Evolutionary conservation across 2,888 invertebrate genomes (phyloP).

Genomic region (Tetranychus piercei): DNA sequence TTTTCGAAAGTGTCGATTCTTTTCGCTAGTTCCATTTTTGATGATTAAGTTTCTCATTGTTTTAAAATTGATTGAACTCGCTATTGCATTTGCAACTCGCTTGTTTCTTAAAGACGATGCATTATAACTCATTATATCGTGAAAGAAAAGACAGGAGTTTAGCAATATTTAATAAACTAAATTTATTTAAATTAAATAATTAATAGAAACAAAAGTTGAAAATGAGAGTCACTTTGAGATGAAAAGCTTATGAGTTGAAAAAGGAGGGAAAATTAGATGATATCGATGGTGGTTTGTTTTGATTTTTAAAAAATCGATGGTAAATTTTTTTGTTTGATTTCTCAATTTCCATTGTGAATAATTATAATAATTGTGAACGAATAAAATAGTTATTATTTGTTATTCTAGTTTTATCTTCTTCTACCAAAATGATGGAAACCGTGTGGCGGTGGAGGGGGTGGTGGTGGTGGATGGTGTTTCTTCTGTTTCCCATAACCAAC

Average conservation of each 20-base stretch:
- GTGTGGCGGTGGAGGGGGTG: background rate
- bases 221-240: conserved; percentile 1
- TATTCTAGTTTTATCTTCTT: background rate
- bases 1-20: too few species aligned
- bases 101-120: too few species aligned
- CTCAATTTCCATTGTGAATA: background rate
- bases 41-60: too few species aligned
- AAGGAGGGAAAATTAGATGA: background rate
- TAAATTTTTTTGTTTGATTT: background rate
- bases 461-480: background rate
- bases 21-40: too few species aligned
- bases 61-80: too few species aligned
- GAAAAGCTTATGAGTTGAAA: background rate
- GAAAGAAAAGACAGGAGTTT: too few species aligned
- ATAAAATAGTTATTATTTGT: background rate
- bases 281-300: background rate
- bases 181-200: conserved; percentile 1
- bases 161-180: background rate
- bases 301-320: background rate
- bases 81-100: too few species aligned
- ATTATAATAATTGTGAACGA: background rate
- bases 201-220: background rate
- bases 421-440: background rate
- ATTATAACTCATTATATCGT: too few species aligned
- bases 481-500: conserved; percentile 10